Evolutionary conservation across 2,113 vertebrate genomes (phyloP), one percentile per base, ranked within the genome.

Genomic region (Kryptolebias marmoratus): DNA sequence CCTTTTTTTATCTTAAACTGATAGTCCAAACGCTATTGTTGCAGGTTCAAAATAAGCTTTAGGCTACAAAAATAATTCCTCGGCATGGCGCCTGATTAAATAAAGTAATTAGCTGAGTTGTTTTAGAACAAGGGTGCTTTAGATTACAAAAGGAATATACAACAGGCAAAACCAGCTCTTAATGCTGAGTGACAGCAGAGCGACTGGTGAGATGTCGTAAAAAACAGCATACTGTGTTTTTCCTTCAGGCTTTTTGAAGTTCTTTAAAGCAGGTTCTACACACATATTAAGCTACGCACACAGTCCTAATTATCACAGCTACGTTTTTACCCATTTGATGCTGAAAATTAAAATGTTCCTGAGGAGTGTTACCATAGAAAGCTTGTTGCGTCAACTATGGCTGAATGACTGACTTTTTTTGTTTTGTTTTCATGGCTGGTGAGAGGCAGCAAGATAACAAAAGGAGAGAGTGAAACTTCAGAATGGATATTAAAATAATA

Each of bases 131-230:
- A 87, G 53, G 36, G 77, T 78, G 79, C 73, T 85, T 90, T 86
- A 82, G 87, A 88, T 91, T 91, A 92, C 82, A 91, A 90, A 90
- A 90, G 81, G 48, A 81, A 88, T 89, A 87, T 81, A 84, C 71
- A 81, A 83, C 55, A 64, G 82, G 76, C 65, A 81, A 79, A 88
- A 84, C 88, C 62, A 82, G 42, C 30, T 63, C 62, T 67, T 91
- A 88, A 93, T 93, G 84, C 90, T 92, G 86, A 91, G 42, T 92
- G 87, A 90, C 89, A 90, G 83, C 74, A 61, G 64, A 72, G 78
- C 77, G 76, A 80, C 73, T 64, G 65, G 69, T 10, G 67, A 79
- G 85, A 81, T 86, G 86, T 86, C 73, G 73, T 71, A 66, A 75
- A 88, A 77, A 88, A 85, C 72, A 78, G 82, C 64, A 80, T 87